These are phyloP conservation scores for Ctenochaetus hawaiiensis DNA, from an alignment of 2,797 vertebrate species.

Conservation along the genomic window DNA sequence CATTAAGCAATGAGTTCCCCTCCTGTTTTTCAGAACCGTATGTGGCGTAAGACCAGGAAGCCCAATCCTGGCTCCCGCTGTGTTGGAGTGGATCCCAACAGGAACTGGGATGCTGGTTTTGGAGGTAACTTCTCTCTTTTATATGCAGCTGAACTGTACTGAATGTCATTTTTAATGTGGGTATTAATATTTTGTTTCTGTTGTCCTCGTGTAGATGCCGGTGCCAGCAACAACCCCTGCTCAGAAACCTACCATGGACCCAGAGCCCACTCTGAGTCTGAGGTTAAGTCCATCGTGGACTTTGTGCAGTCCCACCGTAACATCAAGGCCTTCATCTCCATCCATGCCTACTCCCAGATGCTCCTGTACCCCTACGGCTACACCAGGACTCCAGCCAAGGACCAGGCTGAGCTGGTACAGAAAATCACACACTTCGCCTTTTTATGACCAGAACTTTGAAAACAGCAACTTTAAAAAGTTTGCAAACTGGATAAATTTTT, in stretches of 20 bases:
- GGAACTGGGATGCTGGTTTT: constrained; percentile 95
- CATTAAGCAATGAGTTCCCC: neutral
- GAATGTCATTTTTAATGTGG: too few relatives aligned
- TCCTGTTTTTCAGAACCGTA: constrained; percentile 86
- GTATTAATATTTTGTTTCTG: neutral
- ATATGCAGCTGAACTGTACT: too few relatives aligned
- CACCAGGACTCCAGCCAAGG: constrained; percentile 65
- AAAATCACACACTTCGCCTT: neutral
- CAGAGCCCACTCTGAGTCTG: constrained; percentile 89
- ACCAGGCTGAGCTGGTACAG: constrained; percentile 89
- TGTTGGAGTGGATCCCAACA: constrained; percentile 93
- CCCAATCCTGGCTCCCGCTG: constrained; percentile 80
- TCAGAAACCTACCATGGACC: constrained; percentile 89
- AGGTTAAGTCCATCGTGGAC: constrained; percentile 94
- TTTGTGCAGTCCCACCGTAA: constrained; percentile 91
- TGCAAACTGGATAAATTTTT: too few relatives aligned
- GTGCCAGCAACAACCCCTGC: constrained; percentile 90
- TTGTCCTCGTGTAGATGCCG: constrained; percentile 75
- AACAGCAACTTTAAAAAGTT: too few relatives aligned
- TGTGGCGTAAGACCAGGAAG: constrained; percentile 98
- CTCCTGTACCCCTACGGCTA: constrained; percentile 95
- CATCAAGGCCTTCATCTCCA: constrained; percentile 94
- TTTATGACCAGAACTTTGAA: neutral
- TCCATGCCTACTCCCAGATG: constrained; percentile 97
- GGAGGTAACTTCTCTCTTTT: constrained; percentile 83